Evolutionary conservation across 2,113 vertebrate genomes (phyloP).

Genomic region (Pundamilia nyererei): DNA sequence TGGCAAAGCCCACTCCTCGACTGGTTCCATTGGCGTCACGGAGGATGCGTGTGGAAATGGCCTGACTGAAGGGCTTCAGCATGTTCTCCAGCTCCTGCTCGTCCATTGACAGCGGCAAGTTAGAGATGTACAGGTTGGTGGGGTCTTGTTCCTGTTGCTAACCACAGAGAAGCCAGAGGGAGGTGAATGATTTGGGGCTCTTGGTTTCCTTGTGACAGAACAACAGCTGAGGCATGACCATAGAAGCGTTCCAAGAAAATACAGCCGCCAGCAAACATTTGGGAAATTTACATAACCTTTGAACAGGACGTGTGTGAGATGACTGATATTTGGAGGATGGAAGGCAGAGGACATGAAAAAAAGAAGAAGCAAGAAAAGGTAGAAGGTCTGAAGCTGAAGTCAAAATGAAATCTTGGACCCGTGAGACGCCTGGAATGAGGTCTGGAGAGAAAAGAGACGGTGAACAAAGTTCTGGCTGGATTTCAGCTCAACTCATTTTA

Average conservation of each 20-base stretch:
- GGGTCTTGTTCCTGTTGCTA: constrained; percentile 97
- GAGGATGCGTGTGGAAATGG: constrained; percentile 89
- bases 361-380: background rate
- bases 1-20: constrained; percentile 89
- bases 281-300: background rate
- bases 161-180: background rate
- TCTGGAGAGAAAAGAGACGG: background rate
- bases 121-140: constrained; percentile 93
- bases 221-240: background rate
- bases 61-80: constrained; percentile 91
- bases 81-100: constrained; percentile 90
- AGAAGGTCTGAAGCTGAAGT: background rate
- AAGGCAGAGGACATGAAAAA: background rate
- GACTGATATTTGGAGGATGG: background rate
- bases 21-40: constrained; percentile 84
- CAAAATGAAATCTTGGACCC: no score
- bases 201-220: background rate
- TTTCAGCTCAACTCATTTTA: background rate
- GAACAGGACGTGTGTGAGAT: background rate
- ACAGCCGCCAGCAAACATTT: background rate
- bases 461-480: background rate
- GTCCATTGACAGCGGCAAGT: constrained; percentile 87
- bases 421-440: background rate
- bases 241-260: background rate
- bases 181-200: background rate